A percentile compares a stretch with the other conserved stretches of the same genome.
Evolutionary conservation across 2,113 vertebrate species (phyloP).

Genomic region (Tautogolabrus adspersus): DNA sequence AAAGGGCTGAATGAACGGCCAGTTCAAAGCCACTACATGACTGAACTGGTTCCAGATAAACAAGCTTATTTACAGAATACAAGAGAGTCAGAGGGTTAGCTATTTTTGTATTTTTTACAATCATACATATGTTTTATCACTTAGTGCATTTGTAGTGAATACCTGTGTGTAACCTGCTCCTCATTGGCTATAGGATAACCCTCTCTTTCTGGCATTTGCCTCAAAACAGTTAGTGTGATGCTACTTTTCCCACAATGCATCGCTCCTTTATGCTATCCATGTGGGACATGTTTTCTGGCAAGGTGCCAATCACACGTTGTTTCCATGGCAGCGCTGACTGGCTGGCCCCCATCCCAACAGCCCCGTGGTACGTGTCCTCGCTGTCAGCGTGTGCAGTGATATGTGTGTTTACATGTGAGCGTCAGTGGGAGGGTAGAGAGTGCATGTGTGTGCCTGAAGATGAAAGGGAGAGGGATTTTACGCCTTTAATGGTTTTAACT

Average conservation of each 20-base stretch:
- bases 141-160: not conserved
- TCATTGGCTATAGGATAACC: conserved; percentile 7
- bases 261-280: conserved; percentile 12
- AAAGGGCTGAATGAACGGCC: too few relatives aligned
- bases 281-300: conserved; percentile 42
- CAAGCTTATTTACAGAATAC: too few relatives aligned
- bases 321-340: conserved; percentile 67
- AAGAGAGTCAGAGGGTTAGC: too few relatives aligned
- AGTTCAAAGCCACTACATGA: too few relatives aligned
- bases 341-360: conserved; percentile 52
- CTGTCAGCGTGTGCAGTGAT: conserved; percentile 33
- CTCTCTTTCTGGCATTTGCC: not conserved
- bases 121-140: not conserved
- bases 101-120: too few relatives aligned
- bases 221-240: conserved; percentile 9
- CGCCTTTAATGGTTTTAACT: conserved; percentile 46
- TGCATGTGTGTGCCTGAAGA: conserved; percentile 30
- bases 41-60: too few relatives aligned
- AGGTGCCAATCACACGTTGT: conserved; percentile 65
- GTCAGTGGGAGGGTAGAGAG: conserved; percentile 4
- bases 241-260: conserved; percentile 42
- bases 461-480: conserved; percentile 56
- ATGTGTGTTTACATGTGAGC: conserved; percentile 46
- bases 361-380: conserved; percentile 28
- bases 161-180: not conserved